Conservation (phyloP, 2,113 vertebrate species). For the Pelusios castaneus region DNA sequence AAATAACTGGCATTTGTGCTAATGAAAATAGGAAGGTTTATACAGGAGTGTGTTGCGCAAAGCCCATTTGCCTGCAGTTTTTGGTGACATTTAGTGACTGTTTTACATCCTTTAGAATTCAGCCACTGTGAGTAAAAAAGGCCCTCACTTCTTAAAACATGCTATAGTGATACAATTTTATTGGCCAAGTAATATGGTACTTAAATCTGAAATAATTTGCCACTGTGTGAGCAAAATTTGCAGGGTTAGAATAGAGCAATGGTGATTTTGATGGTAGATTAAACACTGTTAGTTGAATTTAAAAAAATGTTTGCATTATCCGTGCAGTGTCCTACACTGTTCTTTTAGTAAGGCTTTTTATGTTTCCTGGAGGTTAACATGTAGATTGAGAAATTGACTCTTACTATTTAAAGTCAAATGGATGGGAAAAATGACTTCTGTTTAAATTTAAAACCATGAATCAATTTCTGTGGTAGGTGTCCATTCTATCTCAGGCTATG, state of each 20-base stretch:
- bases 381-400: background rate
- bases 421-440: background rate
- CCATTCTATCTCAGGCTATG: background rate
- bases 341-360: background rate
- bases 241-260: slow-evolving; percentile 33
- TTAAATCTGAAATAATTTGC: slow-evolving; percentile 53
- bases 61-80: background rate
- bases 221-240: slow-evolving; percentile 22
- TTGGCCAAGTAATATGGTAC: slow-evolving; percentile 43
- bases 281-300: slow-evolving; percentile 9
- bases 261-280: slow-evolving; percentile 51
- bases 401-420: background rate
- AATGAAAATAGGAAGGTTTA: slow-evolving; percentile 5
- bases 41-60: slow-evolving; percentile 29
- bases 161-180: slow-evolving; percentile 38
- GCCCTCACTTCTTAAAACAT: slow-evolving; percentile 34
- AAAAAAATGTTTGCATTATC: slow-evolving; percentile 56
- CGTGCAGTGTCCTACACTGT: slow-evolving; percentile 6
- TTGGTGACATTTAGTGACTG: slow-evolving; percentile 10
- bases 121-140: slow-evolving; percentile 19
- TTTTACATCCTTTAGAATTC: slow-evolving; percentile 29
- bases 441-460: background rate
- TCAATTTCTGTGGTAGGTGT: slow-evolving; percentile 5
- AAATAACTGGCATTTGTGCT: background rate
- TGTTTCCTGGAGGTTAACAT: slow-evolving; percentile 4